Base-by-base conservation (phyloP, 2,113 vertebrate genomes). In the Halichoeres trimaculatus region DNA sequence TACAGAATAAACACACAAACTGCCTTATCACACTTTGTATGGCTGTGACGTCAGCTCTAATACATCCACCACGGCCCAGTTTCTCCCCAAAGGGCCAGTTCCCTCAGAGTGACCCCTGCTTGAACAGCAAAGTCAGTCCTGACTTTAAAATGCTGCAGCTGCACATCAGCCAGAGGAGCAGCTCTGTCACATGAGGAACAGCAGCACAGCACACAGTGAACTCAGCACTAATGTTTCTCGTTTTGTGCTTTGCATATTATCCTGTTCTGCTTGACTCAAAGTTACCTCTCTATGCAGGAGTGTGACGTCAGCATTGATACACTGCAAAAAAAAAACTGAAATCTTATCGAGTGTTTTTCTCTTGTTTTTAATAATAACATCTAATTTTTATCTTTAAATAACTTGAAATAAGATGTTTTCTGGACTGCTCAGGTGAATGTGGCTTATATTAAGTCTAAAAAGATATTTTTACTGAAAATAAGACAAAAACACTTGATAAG, bases 61-160 rank as follows among this genome's bases (percentile, higher is more conserved):
- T 61, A 34, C 10, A 73, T 17, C 14, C 20, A 40, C 55, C 36
- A 50, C 19, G n/a, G 19, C 23, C 65, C 14, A 14, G 35, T 45
- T 68, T 47, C 36, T 36, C 8, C 30, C 60, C 80, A 41, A 26
- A 47, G 58, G 45, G n/a, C 14, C 5, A 6, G 54, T 11, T 19
- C 38, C 35, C 68, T 48, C 26, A 20, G 7, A 69, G n/a, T 68
- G 71, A 80, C 70, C 54, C 59, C 24, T 53, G 35, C 34, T 11
- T 55, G 60, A 86, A 85, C 65, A 73, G 81, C 76, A 78, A 45
- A 76, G 84, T 82, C 85, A 82, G 80, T 76, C 61, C 11, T 54
- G 52, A 34, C 41, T 56, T 54, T 61, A 71, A 77, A 88, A 61
- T 80, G 83, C 88, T 91, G 88, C 83, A 89, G 81, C 81, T 90